These are phyloP conservation scores for Malurus leucopterus DNA, from an alignment of 2,797 vertebrate genomes.

Conservation along the genomic window DNA sequence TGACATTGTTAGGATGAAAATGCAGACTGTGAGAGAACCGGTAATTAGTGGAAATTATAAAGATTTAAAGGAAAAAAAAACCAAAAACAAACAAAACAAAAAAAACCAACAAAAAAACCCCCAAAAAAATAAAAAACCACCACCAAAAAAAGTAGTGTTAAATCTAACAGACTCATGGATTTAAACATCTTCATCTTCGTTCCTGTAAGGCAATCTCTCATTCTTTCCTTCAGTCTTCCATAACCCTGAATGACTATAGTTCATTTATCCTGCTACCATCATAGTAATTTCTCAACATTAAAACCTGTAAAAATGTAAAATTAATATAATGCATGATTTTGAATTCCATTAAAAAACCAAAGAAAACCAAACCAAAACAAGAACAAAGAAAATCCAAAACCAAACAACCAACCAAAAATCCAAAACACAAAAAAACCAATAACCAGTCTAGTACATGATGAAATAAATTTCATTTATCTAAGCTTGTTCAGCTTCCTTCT, in stretches of 20 bases:
- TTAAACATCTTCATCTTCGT: background rate
- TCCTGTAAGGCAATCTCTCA: background rate
- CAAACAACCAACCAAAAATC: background rate
- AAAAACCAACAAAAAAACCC: too few relatives aligned
- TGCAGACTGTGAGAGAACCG: background rate
- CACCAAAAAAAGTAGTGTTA: background rate
- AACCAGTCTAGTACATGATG: background rate
- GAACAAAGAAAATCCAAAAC: accelerated
- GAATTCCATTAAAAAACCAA: background rate
- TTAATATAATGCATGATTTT: background rate
- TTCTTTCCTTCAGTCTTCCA: background rate
- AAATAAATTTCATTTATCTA: constrained; percentile 37
- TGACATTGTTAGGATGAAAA: background rate
- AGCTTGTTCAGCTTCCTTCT: background rate
- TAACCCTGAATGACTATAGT: background rate
- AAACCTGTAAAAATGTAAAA: constrained; percentile 5
- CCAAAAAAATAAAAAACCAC: too few relatives aligned
- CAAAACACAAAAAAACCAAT: background rate
- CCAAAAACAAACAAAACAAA: background rate
- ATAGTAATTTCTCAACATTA: background rate
- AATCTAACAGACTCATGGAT: background rate
- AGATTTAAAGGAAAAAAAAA: background rate
- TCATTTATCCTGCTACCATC: background rate
- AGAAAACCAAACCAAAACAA: background rate
- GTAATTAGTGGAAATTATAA: background rate